Conservation (phyloP, 2,888 invertebrate species). For the Chrysina gloriosa region DNA sequence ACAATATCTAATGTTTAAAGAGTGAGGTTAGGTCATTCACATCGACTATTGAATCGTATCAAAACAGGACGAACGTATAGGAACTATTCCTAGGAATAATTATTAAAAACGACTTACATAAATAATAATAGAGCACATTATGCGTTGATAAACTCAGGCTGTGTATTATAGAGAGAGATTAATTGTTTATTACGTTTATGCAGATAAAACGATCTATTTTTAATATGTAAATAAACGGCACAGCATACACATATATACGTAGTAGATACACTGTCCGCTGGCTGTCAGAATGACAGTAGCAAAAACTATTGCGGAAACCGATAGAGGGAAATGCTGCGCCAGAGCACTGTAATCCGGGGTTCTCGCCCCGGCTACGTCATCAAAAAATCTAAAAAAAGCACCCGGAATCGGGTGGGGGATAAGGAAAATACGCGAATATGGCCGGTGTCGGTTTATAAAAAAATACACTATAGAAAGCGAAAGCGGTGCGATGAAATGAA, state of each 20-base stretch:
- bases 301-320: conserved; percentile 49
- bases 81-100: conserved; percentile 35
- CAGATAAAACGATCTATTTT: conserved; percentile 49
- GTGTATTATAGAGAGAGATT: conserved; percentile 44
- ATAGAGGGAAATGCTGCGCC: conserved; percentile 48
- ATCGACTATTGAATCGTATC: conserved; percentile 20
- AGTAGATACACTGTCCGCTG: too few relatives aligned
- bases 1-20: conserved; percentile 37
- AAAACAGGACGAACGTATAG: conserved; percentile 31
- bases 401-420: conserved; percentile 46
- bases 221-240: conserved; percentile 49
- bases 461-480: conserved; percentile 56
- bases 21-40: conserved; percentile 46
- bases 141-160: conserved; percentile 48
- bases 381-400: conserved; percentile 59
- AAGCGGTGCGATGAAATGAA: conserved; percentile 47
- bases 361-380: conserved; percentile 49
- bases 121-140: conserved; percentile 53
- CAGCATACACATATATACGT: too few relatives aligned
- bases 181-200: conserved; percentile 49
- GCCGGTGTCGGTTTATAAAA: conserved; percentile 49
- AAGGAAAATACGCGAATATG: conserved; percentile 57
- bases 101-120: conserved; percentile 53
- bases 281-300: not conserved
- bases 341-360: conserved; percentile 19